Conservation (phyloP, 2,888 invertebrate genomes). For the Drosophila hamatofila region DNA sequence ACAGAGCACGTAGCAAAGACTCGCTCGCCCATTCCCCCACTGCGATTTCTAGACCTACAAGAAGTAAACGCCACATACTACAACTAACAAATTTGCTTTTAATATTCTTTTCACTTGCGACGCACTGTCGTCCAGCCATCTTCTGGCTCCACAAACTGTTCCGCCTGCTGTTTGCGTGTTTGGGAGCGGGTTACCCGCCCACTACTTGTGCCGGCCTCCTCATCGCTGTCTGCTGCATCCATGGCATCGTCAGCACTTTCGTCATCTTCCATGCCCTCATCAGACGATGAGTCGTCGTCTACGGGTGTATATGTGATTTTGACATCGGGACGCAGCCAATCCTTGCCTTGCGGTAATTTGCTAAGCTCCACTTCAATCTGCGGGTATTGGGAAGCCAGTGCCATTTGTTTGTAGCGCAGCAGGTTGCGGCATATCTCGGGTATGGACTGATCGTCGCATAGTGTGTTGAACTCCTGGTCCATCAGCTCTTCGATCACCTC, state of each 20-base stretch:
- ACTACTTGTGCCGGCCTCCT: conserved; percentile 52
- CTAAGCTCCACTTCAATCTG: conserved; percentile 87
- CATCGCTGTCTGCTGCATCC: conserved; percentile 54
- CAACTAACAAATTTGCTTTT: conserved; percentile 51
- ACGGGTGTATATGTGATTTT: conserved; percentile 83
- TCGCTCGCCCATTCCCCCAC: conserved; percentile 67
- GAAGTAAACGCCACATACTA: conserved; percentile 77
- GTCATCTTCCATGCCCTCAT: conserved; percentile 81
- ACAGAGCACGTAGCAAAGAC: conserved; percentile 57
- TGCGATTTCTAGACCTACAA: conserved; percentile 77
- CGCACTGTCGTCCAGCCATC: conserved; percentile 89
- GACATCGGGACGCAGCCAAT: conserved; percentile 87
- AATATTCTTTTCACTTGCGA: conserved; percentile 83
- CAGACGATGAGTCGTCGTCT: conserved; percentile 84
- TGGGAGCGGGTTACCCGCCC: conserved; percentile 68
- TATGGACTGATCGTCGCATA: conserved; percentile 90
- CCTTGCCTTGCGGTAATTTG: conserved; percentile 87
- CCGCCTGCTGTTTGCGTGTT: conserved; percentile 63
- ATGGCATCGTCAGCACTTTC: conserved; percentile 34
- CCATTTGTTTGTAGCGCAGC: conserved; percentile 87
- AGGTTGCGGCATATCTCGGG: conserved; percentile 88
- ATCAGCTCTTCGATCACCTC: conserved; percentile 89
- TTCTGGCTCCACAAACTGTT: conserved; percentile 85
- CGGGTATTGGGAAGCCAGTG: conserved; percentile 87
- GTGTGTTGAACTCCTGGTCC: conserved; percentile 90